These are phyloP conservation scores for Polymixis lichenea DNA, from an alignment of 2,888 invertebrate genomes.

Conservation along the genomic window DNA sequence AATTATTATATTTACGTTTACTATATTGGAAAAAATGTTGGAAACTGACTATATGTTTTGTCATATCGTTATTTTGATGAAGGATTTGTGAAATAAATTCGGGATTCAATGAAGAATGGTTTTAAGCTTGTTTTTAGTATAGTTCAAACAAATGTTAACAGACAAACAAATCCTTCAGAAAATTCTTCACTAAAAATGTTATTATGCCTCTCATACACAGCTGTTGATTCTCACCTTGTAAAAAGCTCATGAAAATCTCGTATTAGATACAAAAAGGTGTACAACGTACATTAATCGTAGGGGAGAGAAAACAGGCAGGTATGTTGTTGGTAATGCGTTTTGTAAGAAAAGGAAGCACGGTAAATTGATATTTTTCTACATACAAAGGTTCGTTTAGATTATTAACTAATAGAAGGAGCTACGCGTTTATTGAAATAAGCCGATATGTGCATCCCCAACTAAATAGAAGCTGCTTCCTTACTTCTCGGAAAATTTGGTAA, in stretches of 20 bases:
- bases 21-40: conserved; percentile 15
- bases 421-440: not conserved
- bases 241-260: conserved; percentile 30
- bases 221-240: conserved; percentile 30
- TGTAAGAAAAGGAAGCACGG: conserved; percentile 10
- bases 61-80: conserved; percentile 18
- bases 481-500: not conserved
- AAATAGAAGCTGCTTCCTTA: not conserved
- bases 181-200: not conserved
- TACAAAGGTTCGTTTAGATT: conserved; percentile 2
- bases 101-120: not conserved
- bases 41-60: conserved; percentile 27
- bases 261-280: conserved; percentile 36
- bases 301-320: conserved; percentile 9
- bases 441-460: not conserved
- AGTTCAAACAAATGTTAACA: no score
- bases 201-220: conserved; percentile 8
- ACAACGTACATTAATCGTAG: conserved; percentile 36
- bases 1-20: conserved; percentile 51
- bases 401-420: not conserved
- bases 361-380: conserved; percentile 32
- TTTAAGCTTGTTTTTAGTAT: not conserved
- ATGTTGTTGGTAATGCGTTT: conserved; percentile 27
- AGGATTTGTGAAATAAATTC: conserved; percentile 37
- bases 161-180: not conserved